Evolutionary conservation across 2,888 invertebrate species (phyloP), one percentile per base, ranked within the genome.

Genomic region (Macropis europaea): DNA sequence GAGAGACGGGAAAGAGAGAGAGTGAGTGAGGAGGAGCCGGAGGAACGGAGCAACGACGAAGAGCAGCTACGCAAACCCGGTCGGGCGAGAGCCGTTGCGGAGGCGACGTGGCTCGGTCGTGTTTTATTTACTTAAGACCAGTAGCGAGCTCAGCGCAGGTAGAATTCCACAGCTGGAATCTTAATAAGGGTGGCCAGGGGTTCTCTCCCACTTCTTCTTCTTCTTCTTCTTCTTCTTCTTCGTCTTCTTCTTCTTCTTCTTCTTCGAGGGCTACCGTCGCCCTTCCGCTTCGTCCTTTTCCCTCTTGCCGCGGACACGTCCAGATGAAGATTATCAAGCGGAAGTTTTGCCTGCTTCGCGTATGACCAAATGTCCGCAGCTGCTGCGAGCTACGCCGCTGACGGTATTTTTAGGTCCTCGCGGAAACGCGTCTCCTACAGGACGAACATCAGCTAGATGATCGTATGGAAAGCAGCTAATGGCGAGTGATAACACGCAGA

Each of bases 51-150:
- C 68, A 67, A 76, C 76, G 73, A 78, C 73, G 77, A 71, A 67
- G 75, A 61, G 60, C 68, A 66, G 66, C 61, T 54, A 69, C 73
- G 77, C 70, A 36, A 62, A 64, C 56, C 61, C 40, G 66, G 52
- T 66, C 71, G 63, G 54, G 64, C 54, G 70, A 68, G 72, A 71
- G 73, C 76, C 71, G 76, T 74, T 73, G 79, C 70, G 79, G 78
- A 81, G 84, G 84, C 87, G 85, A 87, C 86, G 86, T 82, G 83
- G 83, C 77, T 82, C 79, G 83, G 82, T 88, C 86, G 86, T 88
- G 86, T 87, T 90, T 90, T 89, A 89, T 90, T 90, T 89, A 89
- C 88, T 87, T 83, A 90, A 90, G 89, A 89, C 89, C 87, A 89
- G 89, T 89, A 89, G 89, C 88, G 82, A 85, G 85, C 84, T 84